Evolutionary conservation across 2,113 vertebrate species (phyloP).

Genomic region (Bungarus multicinctus): DNA sequence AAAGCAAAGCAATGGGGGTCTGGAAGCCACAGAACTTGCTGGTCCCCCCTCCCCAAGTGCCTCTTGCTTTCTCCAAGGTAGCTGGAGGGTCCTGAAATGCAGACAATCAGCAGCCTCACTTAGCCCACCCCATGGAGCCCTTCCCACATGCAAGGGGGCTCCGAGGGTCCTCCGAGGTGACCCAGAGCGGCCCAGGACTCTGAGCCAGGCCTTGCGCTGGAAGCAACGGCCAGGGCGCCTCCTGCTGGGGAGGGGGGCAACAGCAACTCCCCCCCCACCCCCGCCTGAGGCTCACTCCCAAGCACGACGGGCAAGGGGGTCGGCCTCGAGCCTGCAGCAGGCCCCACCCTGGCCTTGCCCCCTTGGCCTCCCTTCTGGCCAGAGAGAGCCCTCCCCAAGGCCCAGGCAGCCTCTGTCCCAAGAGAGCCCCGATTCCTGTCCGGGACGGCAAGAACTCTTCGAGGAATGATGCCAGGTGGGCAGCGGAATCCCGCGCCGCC

Average conservation of each 20-base stretch:
- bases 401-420: neutral
- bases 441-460: neutral
- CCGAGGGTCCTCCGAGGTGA: neutral
- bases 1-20: neutral
- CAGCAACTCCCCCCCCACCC: neutral
- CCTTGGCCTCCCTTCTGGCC: neutral
- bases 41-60: neutral
- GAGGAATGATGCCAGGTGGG: neutral
- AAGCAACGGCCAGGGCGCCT: neutral
- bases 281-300: neutral
- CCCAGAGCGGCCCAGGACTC: neutral
- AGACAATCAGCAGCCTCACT: neutral
- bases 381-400: neutral
- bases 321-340: neutral
- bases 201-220: neutral
- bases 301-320: neutral
- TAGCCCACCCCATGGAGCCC: neutral
- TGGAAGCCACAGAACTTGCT: neutral
- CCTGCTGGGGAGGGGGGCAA: neutral
- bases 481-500: neutral
- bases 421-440: neutral
- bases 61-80: neutral
- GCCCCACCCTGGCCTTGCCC: neutral
- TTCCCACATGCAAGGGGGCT: neutral
- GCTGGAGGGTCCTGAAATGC: neutral